phyloP scores from a whole-genome alignment of 2,113 vertebrate genomes.

The Prunella fulvescens region DNA sequence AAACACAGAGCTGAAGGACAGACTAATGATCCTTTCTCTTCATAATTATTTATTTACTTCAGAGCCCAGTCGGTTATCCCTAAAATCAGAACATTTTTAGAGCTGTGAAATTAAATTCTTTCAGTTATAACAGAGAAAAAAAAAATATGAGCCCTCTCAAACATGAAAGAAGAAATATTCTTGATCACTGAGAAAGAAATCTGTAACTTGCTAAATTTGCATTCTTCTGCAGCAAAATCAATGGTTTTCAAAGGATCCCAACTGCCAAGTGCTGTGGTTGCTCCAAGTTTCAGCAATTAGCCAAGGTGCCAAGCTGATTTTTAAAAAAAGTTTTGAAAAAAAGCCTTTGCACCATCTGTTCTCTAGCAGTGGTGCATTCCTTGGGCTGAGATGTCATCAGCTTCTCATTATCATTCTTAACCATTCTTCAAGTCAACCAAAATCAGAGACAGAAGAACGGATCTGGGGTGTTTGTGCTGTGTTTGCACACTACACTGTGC shows the following conservation, averaged over 20 bases:
- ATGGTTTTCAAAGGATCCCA: neutral
- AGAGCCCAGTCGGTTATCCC: neutral
- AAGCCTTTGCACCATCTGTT: constrained; percentile 13
- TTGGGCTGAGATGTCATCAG: constrained; percentile 1
- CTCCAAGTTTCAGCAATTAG: neutral
- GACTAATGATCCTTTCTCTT: neutral
- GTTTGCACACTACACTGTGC: neutral
- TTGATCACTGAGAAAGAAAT: neutral
- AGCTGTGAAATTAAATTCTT: neutral
- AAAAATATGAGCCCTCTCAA: neutral
- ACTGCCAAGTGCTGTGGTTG: neutral
- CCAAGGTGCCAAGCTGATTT: constrained; percentile 25
- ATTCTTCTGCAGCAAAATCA: neutral
- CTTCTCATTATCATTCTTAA: constrained; percentile 44
- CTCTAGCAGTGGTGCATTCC: constrained; percentile 33
- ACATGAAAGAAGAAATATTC: neutral
- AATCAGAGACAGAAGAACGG: constrained; percentile 38
- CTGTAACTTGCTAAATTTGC: neutral
- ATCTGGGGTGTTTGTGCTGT: constrained; percentile 11
- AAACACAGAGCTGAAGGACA: neutral
- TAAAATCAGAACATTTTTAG: neutral
- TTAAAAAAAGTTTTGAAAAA: neutral
- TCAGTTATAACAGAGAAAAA: neutral
- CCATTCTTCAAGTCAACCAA: constrained; percentile 8
- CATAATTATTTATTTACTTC: neutral